phyloP scores from a whole-genome alignment of 1,140 invertebrate genomes.

The Tachypleus tridentatus region DNA sequence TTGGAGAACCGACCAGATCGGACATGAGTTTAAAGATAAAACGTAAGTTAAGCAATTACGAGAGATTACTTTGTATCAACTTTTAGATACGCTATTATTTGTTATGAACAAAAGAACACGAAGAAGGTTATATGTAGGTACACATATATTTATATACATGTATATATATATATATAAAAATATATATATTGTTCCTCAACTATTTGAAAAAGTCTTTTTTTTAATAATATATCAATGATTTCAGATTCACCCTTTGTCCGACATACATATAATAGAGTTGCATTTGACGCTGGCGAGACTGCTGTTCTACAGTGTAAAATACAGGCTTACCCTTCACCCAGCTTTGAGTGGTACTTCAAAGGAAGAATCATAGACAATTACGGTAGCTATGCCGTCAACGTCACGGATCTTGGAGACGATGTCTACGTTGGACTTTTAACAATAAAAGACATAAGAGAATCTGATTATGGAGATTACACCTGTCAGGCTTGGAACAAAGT shows the following conservation, averaged over 20 bases:
- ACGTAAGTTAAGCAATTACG: constrained; percentile 46
- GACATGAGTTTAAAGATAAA: constrained; percentile 70
- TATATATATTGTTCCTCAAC: no score
- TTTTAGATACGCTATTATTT: no score
- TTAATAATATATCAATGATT: constrained; percentile 26
- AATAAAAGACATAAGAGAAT: constrained; percentile 54
- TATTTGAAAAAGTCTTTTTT: neutral
- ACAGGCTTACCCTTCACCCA: constrained; percentile 78
- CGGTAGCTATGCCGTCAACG: constrained; percentile 70
- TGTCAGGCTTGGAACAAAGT: constrained; percentile 67
- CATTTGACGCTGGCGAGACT: constrained; percentile 66
- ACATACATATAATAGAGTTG: constrained; percentile 75
- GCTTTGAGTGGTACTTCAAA: constrained; percentile 82
- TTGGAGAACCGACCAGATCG: constrained; percentile 60
- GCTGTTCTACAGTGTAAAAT: constrained; percentile 76
- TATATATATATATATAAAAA: no score
- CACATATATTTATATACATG: no score
- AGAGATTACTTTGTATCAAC: no score
- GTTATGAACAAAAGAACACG: no score
- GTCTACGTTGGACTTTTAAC: constrained; percentile 65
- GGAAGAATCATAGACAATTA: constrained; percentile 49
- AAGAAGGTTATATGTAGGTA: no score
- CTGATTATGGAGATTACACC: constrained; percentile 80
- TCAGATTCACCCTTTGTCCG: constrained; percentile 68
- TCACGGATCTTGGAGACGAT: constrained; percentile 65